Percentiles rank a stretch among this genome's conserved stretches.
These are phyloP conservation scores for Dryoscopus gambensis DNA, from an alignment of 2,113 vertebrate species.

Conservation along the genomic window DNA sequence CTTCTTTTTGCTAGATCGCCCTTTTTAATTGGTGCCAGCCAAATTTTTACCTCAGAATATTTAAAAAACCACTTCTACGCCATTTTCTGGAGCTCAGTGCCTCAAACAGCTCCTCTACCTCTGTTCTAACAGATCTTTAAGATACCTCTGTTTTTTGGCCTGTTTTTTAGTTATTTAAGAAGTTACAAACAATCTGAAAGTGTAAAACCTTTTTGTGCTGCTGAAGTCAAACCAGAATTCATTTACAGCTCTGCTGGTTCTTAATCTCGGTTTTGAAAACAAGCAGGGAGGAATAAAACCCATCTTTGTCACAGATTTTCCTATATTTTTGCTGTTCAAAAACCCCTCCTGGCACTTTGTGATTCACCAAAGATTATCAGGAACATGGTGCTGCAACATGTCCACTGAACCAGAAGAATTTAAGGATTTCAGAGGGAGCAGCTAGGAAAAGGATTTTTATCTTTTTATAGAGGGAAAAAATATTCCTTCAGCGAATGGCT, in stretches of 20 bases:
- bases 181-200: not conserved
- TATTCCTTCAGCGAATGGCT: not conserved
- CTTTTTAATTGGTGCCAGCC: not conserved
- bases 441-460: not conserved
- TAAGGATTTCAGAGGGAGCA: not conserved
- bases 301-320: not conserved
- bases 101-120: not conserved
- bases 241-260: not conserved
- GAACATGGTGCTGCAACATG: not conserved
- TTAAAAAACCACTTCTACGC: fast-evolving
- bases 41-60: not conserved
- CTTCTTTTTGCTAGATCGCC: not conserved
- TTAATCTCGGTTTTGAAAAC: not conserved
- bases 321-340: not conserved
- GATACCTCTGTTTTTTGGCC: not conserved
- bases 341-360: not conserved
- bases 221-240: not conserved
- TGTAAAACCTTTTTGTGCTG: not conserved
- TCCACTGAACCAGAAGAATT: not conserved
- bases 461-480: not conserved
- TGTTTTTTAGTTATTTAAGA: not conserved
- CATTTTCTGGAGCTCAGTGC: not conserved
- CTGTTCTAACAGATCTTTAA: not conserved
- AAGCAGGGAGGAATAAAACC: not conserved
- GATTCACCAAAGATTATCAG: not conserved